Evolutionary conservation across 1,140 invertebrate species (phyloP).

Genomic region (Aphis gossypii): DNA sequence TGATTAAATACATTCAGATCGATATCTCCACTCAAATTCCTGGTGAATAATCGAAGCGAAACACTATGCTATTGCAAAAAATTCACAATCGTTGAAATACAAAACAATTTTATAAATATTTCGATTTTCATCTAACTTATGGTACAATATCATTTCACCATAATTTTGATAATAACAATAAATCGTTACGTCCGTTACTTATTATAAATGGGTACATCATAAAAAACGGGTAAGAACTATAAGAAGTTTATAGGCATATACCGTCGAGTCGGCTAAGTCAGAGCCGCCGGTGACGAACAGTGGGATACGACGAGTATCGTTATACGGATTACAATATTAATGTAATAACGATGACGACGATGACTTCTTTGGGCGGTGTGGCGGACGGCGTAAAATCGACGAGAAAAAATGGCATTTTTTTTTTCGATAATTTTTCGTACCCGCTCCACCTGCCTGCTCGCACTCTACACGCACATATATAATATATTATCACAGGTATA

Average conservation of each 20-base stretch:
- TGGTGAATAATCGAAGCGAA: too few species aligned
- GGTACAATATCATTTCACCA: too few species aligned
- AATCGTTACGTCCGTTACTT: too few species aligned
- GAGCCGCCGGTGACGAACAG: not conserved
- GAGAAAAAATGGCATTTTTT: constrained; percentile 1
- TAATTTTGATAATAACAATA: too few species aligned
- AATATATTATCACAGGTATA: not conserved
- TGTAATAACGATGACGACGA: too few species aligned
- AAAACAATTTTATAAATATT: not conserved
- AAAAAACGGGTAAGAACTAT: too few species aligned
- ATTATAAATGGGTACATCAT: too few species aligned
- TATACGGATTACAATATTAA: not conserved
- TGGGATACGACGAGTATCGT: not conserved
- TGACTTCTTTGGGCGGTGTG: not conserved
- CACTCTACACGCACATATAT: not conserved
- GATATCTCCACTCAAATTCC: too few species aligned
- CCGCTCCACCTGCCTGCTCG: not conserved
- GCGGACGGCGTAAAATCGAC: not conserved
- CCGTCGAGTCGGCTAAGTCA: too few species aligned
- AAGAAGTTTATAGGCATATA: too few species aligned
- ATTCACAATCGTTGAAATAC: not conserved
- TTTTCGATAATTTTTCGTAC: not conserved
- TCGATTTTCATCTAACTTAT: not conserved
- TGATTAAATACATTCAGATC: not conserved
- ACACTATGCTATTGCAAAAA: not conserved